Conservation (phyloP, 2,888 invertebrate genomes). For the Alentia gelatinosa region DNA sequence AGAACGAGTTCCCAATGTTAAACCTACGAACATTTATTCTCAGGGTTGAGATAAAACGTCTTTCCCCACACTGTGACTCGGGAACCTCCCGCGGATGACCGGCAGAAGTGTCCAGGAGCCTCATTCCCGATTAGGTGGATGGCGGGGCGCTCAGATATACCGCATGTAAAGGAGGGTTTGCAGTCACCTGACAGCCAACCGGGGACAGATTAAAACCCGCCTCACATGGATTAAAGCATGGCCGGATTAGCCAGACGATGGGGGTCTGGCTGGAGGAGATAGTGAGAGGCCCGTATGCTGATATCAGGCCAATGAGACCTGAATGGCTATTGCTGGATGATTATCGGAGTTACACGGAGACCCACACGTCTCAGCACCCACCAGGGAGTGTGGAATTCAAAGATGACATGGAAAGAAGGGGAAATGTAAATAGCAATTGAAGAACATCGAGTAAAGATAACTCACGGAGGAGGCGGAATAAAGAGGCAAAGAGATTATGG, state of each 20-base stretch:
- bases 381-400: too few relatives aligned
- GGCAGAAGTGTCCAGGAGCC: background rate
- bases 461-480: too few relatives aligned
- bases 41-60: background rate
- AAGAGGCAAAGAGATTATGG: too few relatives aligned
- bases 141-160: background rate
- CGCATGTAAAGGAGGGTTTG: background rate
- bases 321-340: too few relatives aligned
- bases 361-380: too few relatives aligned
- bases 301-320: background rate
- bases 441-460: too few relatives aligned
- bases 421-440: too few relatives aligned
- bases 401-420: too few relatives aligned
- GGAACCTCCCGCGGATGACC: too few relatives aligned
- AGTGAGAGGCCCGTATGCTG: background rate
- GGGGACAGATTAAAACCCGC: background rate
- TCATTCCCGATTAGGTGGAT: background rate
- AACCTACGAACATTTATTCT: background rate
- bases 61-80: background rate
- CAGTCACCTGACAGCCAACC: background rate
- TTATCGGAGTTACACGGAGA: too few relatives aligned
- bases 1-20: too few relatives aligned
- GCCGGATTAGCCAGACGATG: background rate
- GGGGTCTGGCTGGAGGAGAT: background rate
- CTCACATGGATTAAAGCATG: background rate